Percentiles rank a stretch among this genome's conserved stretches.
These are phyloP conservation scores for Apostichopus parvimensis DNA, from an alignment of 35 echinoderm and acorn worm genomes.

Conservation along the genomic window DNA sequence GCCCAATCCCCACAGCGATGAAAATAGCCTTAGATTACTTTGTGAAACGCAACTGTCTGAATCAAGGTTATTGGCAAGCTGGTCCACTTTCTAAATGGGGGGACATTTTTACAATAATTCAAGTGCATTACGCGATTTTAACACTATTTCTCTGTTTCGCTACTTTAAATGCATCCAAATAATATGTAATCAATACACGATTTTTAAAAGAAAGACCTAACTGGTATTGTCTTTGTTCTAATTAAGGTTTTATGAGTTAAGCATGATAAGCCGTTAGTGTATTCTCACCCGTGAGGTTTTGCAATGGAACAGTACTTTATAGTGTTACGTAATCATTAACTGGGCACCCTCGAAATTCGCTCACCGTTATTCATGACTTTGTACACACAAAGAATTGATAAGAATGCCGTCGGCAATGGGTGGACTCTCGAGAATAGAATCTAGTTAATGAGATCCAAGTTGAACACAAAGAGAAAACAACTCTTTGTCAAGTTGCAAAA, in stretches of 20 bases:
- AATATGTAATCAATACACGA: too few species aligned
- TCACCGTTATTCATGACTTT: constrained; percentile 58
- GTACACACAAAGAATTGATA: constrained; percentile 50
- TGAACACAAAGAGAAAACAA: neutral
- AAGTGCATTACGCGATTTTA: neutral
- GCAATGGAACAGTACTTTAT: constrained; percentile 22
- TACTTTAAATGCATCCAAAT: too few species aligned
- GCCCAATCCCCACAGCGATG: constrained; percentile 32
- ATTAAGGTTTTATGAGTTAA: neutral
- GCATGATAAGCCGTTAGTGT: neutral
- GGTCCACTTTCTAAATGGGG: constrained; percentile 16
- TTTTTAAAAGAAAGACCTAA: neutral
- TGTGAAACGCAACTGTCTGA: constrained; percentile 57
- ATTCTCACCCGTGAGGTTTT: neutral
- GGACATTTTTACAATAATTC: neutral
- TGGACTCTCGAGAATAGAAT: neutral
- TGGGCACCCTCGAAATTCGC: constrained; percentile 37
- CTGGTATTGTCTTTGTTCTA: neutral
- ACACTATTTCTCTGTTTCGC: too few species aligned
- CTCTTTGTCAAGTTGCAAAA: neutral
- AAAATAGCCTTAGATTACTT: constrained; percentile 55
- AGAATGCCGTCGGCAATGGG: neutral
- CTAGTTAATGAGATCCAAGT: neutral
- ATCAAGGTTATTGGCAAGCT: constrained; percentile 58
- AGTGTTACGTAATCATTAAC: constrained; percentile 42